These are phyloP conservation scores for Anser cygnoides DNA, from an alignment of 2,113 vertebrate species.

Conservation along the genomic window DNA sequence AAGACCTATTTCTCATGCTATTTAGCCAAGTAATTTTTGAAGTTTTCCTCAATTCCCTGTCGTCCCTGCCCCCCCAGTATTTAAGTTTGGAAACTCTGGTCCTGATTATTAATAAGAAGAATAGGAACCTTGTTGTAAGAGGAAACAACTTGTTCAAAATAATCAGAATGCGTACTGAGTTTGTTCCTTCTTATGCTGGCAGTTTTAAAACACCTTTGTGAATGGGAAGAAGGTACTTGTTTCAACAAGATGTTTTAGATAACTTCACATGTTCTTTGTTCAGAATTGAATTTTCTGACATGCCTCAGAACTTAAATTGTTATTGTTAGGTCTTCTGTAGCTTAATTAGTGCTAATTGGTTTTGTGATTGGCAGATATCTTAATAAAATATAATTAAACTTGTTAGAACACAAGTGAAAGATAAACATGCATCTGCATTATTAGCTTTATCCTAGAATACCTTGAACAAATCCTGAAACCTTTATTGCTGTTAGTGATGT, in stretches of 20 bases:
- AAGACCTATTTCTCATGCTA: not conserved
- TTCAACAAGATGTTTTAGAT: slow-evolving; percentile 35
- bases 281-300: slow-evolving; percentile 62
- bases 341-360: slow-evolving; percentile 72
- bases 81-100: not conserved
- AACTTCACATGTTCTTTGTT: not conserved
- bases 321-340: slow-evolving; percentile 54
- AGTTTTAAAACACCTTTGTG: not conserved
- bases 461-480: not conserved
- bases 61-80: not conserved
- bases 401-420: slow-evolving; percentile 12
- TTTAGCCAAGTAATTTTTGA: not conserved
- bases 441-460: not conserved
- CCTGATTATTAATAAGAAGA: not conserved
- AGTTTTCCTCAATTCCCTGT: not conserved
- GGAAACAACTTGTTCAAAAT: not conserved
- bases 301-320: slow-evolving; percentile 57
- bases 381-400: slow-evolving; percentile 69
- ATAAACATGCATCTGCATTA: not conserved
- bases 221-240: slow-evolving; percentile 19
- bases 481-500: not conserved
- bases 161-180: not conserved
- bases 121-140: not conserved
- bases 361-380: slow-evolving; percentile 70
- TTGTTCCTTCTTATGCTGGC: not conserved